A percentile compares a stretch with the other conserved stretches of the same genome.
Conservation (phyloP, 2,888 invertebrate species). For the Eumerus sabulonum region DNA sequence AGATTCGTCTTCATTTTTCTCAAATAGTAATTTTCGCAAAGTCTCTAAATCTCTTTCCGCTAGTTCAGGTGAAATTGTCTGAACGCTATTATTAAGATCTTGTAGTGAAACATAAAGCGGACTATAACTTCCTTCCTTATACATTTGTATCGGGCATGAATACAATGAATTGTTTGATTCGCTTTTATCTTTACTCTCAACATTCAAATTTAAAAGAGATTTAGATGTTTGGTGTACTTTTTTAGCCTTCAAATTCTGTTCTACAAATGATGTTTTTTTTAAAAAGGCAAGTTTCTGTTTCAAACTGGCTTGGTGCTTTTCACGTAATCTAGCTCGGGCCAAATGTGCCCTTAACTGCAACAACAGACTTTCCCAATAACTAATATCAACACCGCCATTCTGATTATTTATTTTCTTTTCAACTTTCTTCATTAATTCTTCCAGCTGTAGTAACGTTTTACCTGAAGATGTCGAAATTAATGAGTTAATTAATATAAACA, state of each 20-base stretch:
- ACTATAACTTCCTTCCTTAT: constrained; percentile 91
- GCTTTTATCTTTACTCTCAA: background rate
- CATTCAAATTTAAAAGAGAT: background rate
- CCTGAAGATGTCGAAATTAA: constrained; percentile 12
- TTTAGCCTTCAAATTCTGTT: constrained; percentile 70
- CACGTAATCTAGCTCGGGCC: constrained; percentile 93
- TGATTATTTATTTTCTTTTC: constrained; percentile 91
- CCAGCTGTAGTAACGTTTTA: constrained; percentile 92
- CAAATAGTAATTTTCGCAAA: constrained; percentile 84
- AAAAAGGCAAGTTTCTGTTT: constrained; percentile 92
- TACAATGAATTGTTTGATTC: constrained; percentile 27
- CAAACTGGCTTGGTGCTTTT: constrained; percentile 94
- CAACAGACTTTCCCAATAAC: constrained; percentile 98
- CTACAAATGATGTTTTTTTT: constrained; percentile 90
- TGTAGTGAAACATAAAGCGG: constrained; percentile 84
- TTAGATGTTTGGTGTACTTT: no score
- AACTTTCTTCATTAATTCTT: constrained; percentile 90
- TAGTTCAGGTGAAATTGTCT: constrained; percentile 87
- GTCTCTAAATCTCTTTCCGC: constrained; percentile 87
- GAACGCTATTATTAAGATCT: constrained; percentile 81
- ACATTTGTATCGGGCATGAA: constrained; percentile 83
- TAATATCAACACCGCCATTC: constrained; percentile 95
- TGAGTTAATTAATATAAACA: background rate
- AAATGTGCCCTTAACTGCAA: constrained; percentile 98
- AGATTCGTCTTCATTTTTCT: constrained; percentile 82